phyloP scores from a whole-genome alignment of 1,140 invertebrate genomes.

The Mizuhopecten yessoensis region DNA sequence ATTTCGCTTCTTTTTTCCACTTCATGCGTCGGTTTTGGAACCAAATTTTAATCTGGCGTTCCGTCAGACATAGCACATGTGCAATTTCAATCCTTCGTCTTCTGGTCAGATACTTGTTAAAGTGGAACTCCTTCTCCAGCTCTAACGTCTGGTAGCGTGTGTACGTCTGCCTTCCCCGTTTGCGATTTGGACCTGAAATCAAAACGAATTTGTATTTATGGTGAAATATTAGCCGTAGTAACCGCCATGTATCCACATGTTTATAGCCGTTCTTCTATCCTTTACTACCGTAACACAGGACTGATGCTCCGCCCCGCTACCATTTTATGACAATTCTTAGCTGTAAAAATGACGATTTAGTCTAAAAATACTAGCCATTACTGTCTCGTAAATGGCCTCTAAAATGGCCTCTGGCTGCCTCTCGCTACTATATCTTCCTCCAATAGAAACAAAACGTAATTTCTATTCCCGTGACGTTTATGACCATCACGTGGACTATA shows the following conservation, averaged over 20 bases:
- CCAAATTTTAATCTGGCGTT: conserved; percentile 91
- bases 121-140: conserved; percentile 87
- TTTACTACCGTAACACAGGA: conserved; percentile 43
- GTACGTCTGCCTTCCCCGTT: conserved; percentile 96
- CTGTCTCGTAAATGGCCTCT: conserved; percentile 43
- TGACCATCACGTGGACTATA: conserved; percentile 6
- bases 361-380: conserved; percentile 53
- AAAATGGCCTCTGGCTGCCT: conserved; percentile 18
- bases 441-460: conserved; percentile 35
- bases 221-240: conserved; percentile 19
- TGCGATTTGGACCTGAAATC: conserved; percentile 87
- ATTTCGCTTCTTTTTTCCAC: conserved; percentile 99
- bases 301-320: conserved; percentile 47
- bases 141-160: conserved; percentile 91
- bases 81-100: conserved; percentile 93
- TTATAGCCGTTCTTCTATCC: conserved; percentile 29
- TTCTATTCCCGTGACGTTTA: conserved; percentile 17
- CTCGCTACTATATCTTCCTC: background rate
- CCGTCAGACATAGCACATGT: conserved; percentile 92
- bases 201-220: conserved; percentile 42
- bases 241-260: conserved; percentile 45
- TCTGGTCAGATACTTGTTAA: conserved; percentile 86
- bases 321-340: conserved; percentile 40
- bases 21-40: conserved; percentile 98
- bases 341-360: conserved; percentile 49